Conservation (phyloP, 30 jellyfish, hydroid and myxozoan genomes). For the Chrysaora quinquecirrha region DNA sequence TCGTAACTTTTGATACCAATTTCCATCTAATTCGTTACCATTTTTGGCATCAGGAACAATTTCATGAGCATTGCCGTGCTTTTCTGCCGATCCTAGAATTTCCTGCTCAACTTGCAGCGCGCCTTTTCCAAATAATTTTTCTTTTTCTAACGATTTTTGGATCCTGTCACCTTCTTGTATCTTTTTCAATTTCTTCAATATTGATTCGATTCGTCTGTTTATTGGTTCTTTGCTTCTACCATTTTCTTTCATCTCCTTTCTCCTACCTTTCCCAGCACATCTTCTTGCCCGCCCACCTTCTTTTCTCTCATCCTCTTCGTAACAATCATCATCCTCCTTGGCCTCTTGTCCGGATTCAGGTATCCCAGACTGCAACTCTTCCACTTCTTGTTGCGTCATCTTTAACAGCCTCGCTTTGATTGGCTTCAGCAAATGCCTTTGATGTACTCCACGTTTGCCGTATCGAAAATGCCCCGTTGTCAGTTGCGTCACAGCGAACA, state of each 20-base stretch:
- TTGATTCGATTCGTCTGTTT: neutral
- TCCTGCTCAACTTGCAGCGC: no score
- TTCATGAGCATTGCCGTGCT: no score
- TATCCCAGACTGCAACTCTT: neutral
- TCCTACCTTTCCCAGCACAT: neutral
- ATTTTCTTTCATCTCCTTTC: neutral
- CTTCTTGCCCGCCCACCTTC: neutral
- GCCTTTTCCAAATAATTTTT: no score
- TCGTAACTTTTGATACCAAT: no score
- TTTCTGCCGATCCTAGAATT: no score
- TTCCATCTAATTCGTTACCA: no score
- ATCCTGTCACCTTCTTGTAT: neutral
- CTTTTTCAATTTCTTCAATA: neutral
- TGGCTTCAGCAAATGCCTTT: neutral
- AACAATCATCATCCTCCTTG: neutral
- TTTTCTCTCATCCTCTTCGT: neutral
- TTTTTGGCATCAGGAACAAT: no score
- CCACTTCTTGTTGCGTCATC: neutral
- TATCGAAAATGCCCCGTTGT: conserved; percentile 4
- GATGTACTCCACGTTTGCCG: conserved; percentile 16
- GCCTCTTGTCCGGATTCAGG: conserved; percentile 8
- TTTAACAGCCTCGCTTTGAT: neutral
- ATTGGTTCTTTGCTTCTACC: neutral
- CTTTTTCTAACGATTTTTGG: no score
- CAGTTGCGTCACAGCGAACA: neutral